These are phyloP conservation scores for Trichoplusia ni DNA, from an alignment of 1,140 invertebrate genomes.

Conservation along the genomic window DNA sequence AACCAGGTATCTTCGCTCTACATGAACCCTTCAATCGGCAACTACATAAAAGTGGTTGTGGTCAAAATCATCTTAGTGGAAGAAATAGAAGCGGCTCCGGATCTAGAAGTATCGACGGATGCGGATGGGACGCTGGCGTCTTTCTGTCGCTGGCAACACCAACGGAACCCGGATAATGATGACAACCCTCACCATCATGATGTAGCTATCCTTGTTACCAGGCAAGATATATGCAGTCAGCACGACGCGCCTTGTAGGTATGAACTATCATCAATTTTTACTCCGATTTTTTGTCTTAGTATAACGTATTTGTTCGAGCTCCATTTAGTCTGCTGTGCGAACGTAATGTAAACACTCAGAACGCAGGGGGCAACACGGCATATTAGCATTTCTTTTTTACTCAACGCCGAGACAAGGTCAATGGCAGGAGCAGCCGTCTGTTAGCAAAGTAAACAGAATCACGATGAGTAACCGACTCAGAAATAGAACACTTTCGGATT, in stretches of 20 bases:
- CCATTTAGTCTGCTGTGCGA: background rate
- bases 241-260: conserved; percentile 86
- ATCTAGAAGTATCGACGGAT: conserved; percentile 89
- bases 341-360: background rate
- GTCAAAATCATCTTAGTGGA: conserved; percentile 92
- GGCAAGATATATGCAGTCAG: conserved; percentile 92
- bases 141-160: conserved; percentile 94
- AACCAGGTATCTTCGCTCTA: conserved; percentile 90
- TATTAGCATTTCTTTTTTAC: conserved; percentile 53
- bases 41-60: conserved; percentile 93
- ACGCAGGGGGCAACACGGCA: background rate
- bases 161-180: conserved; percentile 89
- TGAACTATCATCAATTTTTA: conserved; percentile 39
- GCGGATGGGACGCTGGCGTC: conserved; percentile 91
- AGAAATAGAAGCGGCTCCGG: conserved; percentile 86
- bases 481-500: conserved; percentile 75
- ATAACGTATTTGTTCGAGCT: background rate
- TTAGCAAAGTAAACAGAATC: conserved; percentile 64
- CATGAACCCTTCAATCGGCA: conserved; percentile 93
- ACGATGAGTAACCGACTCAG: conserved; percentile 64
- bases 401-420: conserved; percentile 69
- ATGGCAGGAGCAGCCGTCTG: conserved; percentile 70
- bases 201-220: conserved; percentile 94
- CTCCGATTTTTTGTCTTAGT: background rate
- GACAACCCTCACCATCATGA: conserved; percentile 95